Evolutionary conservation across 2,113 vertebrate species (phyloP).

Genomic region (Pantherophis guttatus): DNA sequence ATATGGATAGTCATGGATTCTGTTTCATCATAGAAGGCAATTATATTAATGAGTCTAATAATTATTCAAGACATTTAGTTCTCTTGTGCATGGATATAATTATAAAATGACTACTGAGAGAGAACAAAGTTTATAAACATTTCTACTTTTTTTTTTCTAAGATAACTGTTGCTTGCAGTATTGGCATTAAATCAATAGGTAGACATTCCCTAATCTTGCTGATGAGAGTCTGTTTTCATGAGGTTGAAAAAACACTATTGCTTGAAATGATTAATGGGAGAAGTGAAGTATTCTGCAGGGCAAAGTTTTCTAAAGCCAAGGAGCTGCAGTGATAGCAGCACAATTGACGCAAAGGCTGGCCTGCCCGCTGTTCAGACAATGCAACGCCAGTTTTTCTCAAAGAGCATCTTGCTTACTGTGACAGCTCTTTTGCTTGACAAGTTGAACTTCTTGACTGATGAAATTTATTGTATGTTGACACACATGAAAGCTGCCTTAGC

Average conservation of each 20-base stretch:
- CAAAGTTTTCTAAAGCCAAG: constrained; percentile 37
- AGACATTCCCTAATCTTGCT: constrained; percentile 45
- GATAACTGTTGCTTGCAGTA: constrained; percentile 27
- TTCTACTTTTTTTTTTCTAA: constrained; percentile 14
- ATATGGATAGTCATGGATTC: not conserved
- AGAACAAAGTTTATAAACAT: not conserved
- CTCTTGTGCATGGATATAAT: not conserved
- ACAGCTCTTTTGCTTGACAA: constrained; percentile 24
- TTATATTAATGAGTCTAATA: not conserved
- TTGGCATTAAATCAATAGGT: constrained; percentile 13
- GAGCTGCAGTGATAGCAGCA: constrained; percentile 10
- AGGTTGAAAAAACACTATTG: constrained; percentile 17
- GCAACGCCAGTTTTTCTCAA: not conserved
- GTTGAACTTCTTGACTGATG: not conserved
- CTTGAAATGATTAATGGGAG: constrained; percentile 43
- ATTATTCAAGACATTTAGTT: not conserved
- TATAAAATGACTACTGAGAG: not conserved
- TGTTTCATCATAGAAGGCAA: not conserved
- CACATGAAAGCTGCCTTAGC: not conserved
- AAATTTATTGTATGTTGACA: rapidly evolving
- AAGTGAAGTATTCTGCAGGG: constrained; percentile 38
- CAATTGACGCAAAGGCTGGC: not conserved
- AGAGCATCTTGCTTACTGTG: not conserved
- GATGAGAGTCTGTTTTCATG: constrained; percentile 29
- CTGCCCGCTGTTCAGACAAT: not conserved